Evolutionary conservation across 2,888 invertebrate species (phyloP), one percentile per base, ranked within the genome.

Genomic region (Lysandra bellargus): DNA sequence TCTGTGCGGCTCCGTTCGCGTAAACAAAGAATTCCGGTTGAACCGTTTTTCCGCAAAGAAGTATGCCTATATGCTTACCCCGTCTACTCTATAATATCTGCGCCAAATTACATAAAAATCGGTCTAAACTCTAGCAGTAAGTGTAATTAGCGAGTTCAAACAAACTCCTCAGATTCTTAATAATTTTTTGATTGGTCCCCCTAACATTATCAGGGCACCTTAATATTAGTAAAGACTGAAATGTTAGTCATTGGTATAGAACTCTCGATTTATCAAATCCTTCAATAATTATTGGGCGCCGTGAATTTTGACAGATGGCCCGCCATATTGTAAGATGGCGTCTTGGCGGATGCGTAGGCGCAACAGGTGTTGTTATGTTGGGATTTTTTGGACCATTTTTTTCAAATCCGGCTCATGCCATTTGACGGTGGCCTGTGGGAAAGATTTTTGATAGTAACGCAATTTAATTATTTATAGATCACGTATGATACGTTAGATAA

Each of bases 251-350:
- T 64, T 64, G 64, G 12, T 64, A 12, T 12, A 64, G 5, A n/a
- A 5, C 6, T 60, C 30, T 72, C 37, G 40, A 17, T 14, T 40
- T 17, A 44, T 40, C 1, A 76, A 76, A 37, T 57, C 33, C 1
- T 75, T 49, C 33, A 76, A 33, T 53, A 76, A 76, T 76, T 17
- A 76, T 57, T 76, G 49, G 76, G 57, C 57, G 7, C 30, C 76
- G 57, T 76, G 76, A 76, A 89, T 91, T 92, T 92, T 91, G 92
- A 93, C 94, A 94, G 92, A 93, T 93, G 94, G 92, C 83, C 85
- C 82, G 88, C 90, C 89, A 91, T 90, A 82, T 87, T 87, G 84
- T 78, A 82, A 82, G 83, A 83, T 83, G 82, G 82, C 82, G 82
- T 82, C 81, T 78, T 81, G 82, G 82, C 92, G 90, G 89, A 89